A percentile compares a stretch with the other conserved stretches of the same genome.
Evolutionary conservation across 1,140 invertebrate species (phyloP).

Genomic region (Bombus confusus): DNA sequence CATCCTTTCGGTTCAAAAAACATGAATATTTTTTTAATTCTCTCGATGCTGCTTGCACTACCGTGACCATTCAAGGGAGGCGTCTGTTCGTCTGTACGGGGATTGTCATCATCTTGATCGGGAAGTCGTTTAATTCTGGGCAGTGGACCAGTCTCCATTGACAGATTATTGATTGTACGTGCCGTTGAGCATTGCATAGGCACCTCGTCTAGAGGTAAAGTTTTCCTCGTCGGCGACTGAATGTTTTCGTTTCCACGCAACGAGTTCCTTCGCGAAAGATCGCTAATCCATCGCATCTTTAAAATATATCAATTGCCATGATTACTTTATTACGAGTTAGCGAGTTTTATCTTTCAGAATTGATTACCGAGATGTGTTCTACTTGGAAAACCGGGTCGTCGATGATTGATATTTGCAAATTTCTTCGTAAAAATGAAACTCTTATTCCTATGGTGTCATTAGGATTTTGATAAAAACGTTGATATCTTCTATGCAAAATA

Average conservation of each 20-base stretch:
- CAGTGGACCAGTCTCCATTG: constrained; percentile 77
- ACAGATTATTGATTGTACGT: constrained; percentile 81
- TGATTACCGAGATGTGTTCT: no score
- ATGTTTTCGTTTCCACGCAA: constrained; percentile 78
- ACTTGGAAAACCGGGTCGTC: no score
- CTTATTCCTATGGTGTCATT: no score
- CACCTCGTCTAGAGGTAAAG: constrained; percentile 74
- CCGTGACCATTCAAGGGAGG: constrained; percentile 76
- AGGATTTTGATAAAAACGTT: no score
- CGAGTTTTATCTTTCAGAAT: no score
- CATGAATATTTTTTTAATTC: constrained; percentile 85
- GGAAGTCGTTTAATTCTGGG: constrained; percentile 78
- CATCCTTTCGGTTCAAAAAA: constrained; percentile 90
- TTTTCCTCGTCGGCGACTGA: constrained; percentile 70
- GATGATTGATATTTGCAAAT: no score
- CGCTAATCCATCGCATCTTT: constrained; percentile 82
- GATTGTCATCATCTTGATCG: constrained; percentile 75
- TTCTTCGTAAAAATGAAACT: no score
- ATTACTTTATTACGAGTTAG: not conserved
- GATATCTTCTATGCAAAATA: no score
- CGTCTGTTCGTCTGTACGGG: constrained; percentile 69
- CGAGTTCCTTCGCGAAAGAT: constrained; percentile 80
- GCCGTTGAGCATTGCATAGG: constrained; percentile 75
- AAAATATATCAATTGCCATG: not conserved
- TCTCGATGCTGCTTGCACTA: constrained; percentile 76